phyloP scores from a whole-genome alignment of 2,113 vertebrate genomes.

The Chlamydotis undulata region DNA sequence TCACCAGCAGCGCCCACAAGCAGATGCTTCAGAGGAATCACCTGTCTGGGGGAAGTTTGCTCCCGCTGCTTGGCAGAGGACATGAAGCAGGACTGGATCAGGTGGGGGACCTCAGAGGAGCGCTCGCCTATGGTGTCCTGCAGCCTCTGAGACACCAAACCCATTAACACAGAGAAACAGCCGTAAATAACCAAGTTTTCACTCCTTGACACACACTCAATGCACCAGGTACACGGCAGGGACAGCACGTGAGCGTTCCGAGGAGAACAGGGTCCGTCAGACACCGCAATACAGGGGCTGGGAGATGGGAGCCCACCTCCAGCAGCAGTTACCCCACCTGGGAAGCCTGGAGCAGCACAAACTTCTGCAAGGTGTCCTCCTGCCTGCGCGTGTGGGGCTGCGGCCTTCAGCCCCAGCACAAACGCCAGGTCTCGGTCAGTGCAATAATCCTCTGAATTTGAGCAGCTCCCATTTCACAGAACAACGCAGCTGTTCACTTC shows the following conservation, averaged over 20 bases:
- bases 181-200: rapidly evolving
- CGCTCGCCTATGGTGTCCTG: rapidly evolving
- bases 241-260: rapidly evolving
- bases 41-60: not conserved
- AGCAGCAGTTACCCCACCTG: not conserved
- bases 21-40: not conserved
- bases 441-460: not conserved
- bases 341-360: not conserved
- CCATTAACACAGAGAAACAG: rapidly evolving
- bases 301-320: not conserved
- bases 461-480: constrained; percentile 37
- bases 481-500: not conserved
- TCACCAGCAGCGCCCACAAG: not conserved
- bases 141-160: not conserved
- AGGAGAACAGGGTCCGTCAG: not conserved
- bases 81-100: not conserved
- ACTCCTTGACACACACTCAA: rapidly evolving
- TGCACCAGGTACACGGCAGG: rapidly evolving
- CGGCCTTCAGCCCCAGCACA: not conserved
- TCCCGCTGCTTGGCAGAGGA: not conserved
- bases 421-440: not conserved
- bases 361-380: not conserved
- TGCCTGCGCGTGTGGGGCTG: not conserved
- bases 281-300: rapidly evolving
- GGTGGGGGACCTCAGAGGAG: not conserved